Evolutionary conservation across 2,113 vertebrate species (phyloP).

Genomic region (Seriola quinqueradiata): DNA sequence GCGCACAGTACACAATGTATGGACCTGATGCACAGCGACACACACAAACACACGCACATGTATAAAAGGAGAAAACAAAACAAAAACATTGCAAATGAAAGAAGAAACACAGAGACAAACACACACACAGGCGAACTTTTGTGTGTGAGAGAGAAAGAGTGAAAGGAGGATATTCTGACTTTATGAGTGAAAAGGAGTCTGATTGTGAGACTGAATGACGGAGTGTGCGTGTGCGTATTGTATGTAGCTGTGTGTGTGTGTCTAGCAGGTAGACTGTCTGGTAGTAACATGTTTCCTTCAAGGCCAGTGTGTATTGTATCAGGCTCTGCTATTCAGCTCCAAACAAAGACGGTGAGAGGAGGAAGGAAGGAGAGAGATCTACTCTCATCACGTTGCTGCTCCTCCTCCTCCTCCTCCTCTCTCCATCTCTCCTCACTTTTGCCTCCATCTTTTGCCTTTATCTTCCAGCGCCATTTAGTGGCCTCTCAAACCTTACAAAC

Average conservation of each 20-base stretch:
- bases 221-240: background rate
- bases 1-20: too few species aligned
- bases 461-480: background rate
- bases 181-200: background rate
- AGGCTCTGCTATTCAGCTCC: constrained; percentile 5
- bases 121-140: background rate
- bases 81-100: background rate
- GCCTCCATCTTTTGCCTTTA: background rate
- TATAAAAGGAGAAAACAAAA: background rate
- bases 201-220: background rate
- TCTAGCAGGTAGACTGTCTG: background rate
- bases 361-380: background rate
- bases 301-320: constrained; percentile 26
- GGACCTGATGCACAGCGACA: background rate
- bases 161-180: background rate
- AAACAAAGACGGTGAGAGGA: background rate
- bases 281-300: constrained; percentile 1
- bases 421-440: background rate
- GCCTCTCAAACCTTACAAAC: background rate
- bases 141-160: background rate
- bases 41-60: background rate
- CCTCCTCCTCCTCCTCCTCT: background rate
- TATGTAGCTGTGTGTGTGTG: background rate
- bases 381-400: background rate
- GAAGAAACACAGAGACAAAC: background rate